These are phyloP conservation scores for Sphecodes monilicornis DNA, from an alignment of 2,888 invertebrate genomes.

Conservation along the genomic window DNA sequence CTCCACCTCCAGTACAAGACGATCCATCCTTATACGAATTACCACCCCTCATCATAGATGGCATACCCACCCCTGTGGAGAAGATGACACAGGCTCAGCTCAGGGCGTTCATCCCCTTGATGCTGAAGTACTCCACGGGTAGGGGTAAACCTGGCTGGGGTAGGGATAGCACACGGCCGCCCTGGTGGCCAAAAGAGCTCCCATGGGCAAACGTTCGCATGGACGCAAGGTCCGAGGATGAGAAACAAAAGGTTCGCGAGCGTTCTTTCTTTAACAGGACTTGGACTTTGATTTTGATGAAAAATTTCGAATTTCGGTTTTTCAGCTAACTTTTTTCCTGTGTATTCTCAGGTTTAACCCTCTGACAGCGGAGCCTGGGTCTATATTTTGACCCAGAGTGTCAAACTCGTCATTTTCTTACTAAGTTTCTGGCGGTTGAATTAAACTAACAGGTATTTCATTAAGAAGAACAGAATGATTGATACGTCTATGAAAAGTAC, in stretches of 20 bases:
- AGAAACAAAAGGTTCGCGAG: conserved; percentile 95
- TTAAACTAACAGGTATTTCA: too few species aligned
- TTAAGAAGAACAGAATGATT: too few species aligned
- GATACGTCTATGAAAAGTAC: too few species aligned
- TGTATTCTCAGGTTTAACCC: too few species aligned
- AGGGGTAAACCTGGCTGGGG: conserved; percentile 99
- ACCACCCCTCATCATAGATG: conserved; percentile 98
- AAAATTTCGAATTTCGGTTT: too few species aligned
- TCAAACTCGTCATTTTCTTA: too few species aligned
- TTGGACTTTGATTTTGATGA: too few species aligned
- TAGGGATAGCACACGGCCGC: conserved; percentile 96
- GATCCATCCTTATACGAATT: conserved; percentile 97
- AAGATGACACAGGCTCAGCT: conserved; percentile 99
- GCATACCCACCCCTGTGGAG: conserved; percentile 98
- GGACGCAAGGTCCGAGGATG: conserved; percentile 98
- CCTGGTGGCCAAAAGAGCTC: conserved; percentile 99
- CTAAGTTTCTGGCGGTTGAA: too few species aligned
- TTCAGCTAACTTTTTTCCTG: too few species aligned
- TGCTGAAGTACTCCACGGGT: conserved; percentile 98
- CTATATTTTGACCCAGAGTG: too few species aligned
- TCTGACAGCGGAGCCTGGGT: too few species aligned
- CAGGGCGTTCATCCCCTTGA: conserved; percentile 97
- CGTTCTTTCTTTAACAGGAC: neutral
- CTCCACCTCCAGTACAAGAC: conserved; percentile 93
- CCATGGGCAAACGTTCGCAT: conserved; percentile 99